These are phyloP conservation scores for Rhyacophila evoluta DNA, from an alignment of 2,888 invertebrate species.

Conservation along the genomic window DNA sequence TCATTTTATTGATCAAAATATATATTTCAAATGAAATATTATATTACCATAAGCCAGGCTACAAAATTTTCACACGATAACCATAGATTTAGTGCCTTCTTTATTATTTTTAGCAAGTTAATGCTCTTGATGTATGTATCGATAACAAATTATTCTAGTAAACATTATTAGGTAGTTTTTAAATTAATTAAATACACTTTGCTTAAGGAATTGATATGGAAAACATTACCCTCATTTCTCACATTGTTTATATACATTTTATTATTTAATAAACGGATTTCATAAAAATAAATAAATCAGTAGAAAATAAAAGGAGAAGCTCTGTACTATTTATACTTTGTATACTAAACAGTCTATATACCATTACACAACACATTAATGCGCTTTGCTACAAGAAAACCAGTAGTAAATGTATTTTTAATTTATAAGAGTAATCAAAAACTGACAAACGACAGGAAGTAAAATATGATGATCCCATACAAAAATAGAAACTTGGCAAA, in stretches of 20 bases:
- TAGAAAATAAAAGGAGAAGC: not conserved
- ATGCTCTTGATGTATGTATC: conserved; percentile 19
- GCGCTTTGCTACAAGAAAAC: no score
- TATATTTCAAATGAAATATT: no score
- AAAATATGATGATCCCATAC: no score
- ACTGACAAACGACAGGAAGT: no score
- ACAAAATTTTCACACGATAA: not conserved
- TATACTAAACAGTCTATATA: no score
- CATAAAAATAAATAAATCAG: conserved; percentile 13
- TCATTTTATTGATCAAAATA: no score
- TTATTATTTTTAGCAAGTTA: not conserved
- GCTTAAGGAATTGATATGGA: conserved; percentile 48
- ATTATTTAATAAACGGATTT: not conserved
- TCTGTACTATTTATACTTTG: not conserved
- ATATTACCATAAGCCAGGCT: no score
- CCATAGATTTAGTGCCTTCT: not conserved
- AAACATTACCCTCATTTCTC: conserved; percentile 51
- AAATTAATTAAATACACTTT: conserved; percentile 32
- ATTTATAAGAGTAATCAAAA: no score
- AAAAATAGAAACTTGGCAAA: no score
- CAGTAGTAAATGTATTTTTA: no score
- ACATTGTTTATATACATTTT: conserved; percentile 30
- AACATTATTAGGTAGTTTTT: conserved; percentile 18
- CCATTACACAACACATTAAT: no score
- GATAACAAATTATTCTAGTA: conserved; percentile 19